phyloP scores from a whole-genome alignment of 2,797 vertebrate genomes.

The Nasua narica region DNA sequence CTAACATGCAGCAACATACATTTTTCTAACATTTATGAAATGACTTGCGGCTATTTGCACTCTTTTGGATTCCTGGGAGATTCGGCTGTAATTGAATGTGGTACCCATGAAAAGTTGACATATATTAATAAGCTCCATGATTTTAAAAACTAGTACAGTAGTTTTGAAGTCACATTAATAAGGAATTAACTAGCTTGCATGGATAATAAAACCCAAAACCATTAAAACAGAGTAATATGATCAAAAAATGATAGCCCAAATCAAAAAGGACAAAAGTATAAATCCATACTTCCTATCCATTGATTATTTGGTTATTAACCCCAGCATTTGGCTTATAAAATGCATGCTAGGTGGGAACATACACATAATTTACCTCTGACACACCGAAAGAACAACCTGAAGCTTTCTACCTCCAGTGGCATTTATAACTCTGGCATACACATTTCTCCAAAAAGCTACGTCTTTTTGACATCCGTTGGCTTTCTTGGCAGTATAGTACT shows the following conservation, averaged over 20 bases:
- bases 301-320: neutral
- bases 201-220: neutral
- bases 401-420: slow-evolving; percentile 35
- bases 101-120: neutral
- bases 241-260: neutral
- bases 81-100: neutral
- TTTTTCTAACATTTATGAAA: neutral
- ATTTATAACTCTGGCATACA: slow-evolving; percentile 71
- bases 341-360: slow-evolving; percentile 48
- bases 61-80: neutral
- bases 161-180: neutral
- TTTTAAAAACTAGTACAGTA: neutral
- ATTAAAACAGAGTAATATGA: neutral
- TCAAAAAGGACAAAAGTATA: neutral
- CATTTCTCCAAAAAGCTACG: slow-evolving; percentile 72
- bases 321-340: neutral
- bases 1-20: neutral
- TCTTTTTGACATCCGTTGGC: slow-evolving; percentile 80
- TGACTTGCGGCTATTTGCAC: neutral
- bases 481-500: slow-evolving; percentile 75
- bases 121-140: neutral
- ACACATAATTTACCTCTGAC: slow-evolving; percentile 20
- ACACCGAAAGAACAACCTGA: slow-evolving; percentile 51
- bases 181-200: neutral
- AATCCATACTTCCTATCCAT: neutral